Evolutionary conservation across 2,888 invertebrate species (phyloP).

Genomic region (Tromatobia lineatoria): DNA sequence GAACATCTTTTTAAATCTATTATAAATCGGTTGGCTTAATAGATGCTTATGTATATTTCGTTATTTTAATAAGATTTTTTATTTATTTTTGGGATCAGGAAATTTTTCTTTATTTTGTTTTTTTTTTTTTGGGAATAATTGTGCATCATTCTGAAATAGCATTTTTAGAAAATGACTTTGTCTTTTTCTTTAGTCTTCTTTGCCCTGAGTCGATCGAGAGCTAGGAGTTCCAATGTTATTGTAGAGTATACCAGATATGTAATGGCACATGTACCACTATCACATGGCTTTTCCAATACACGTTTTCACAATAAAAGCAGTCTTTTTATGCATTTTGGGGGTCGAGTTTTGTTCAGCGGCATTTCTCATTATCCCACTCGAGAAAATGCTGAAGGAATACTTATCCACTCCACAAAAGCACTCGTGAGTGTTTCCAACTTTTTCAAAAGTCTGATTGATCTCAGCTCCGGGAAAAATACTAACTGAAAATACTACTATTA

Average conservation of each 20-base stretch:
- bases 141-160: too few species aligned
- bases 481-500: neutral
- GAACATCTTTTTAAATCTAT: too few species aligned
- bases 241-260: conserved; percentile 50
- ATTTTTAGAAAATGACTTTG: too few species aligned
- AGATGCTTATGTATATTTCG: too few species aligned
- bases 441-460: too few species aligned
- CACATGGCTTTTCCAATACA: conserved; percentile 29
- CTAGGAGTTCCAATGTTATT: conserved; percentile 32
- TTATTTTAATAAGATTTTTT: too few species aligned
- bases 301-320: conserved; percentile 21
- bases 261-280: conserved; percentile 44
- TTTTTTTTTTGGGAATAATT: too few species aligned
- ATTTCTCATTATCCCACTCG: neutral
- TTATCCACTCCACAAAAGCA: neutral
- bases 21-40: too few species aligned
- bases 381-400: neutral
- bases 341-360: neutral
- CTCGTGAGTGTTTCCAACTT: too few species aligned
- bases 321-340: neutral
- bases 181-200: too few species aligned
- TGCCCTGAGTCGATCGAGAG: conserved; percentile 22
- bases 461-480: neutral
- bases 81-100: too few species aligned
- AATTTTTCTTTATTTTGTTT: too few species aligned